Evolutionary conservation across 1,140 invertebrate species (phyloP), one percentile per base, ranked within the genome.

Genomic region (Manduca sexta): DNA sequence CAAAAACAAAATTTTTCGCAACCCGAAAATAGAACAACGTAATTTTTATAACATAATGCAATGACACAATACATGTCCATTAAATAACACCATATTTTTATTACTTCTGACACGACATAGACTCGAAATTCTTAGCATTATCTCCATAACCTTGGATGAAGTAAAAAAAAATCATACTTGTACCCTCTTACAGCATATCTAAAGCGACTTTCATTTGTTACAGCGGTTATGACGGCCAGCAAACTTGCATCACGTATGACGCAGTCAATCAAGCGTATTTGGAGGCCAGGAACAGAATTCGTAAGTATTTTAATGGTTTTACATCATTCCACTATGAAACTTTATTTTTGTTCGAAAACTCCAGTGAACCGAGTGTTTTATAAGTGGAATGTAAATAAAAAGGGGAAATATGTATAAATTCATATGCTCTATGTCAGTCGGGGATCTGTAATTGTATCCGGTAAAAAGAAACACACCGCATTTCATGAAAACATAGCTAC

Each of bases 201-300:
- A 35, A 35, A 11, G 11, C 33, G 13, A 35, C 33, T 4, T 18
- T 35, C 13, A 69, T 78, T 78, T 84, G 64, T 91, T 90, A 31
- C 84, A 93, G 92, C 45, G 87, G 89, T 35, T 89, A 91, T 46
- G 89, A 89, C 56, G 92, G 91, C 33, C 89, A 91, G 40, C 91
- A 93, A 53, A 93, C 93, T 15, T 97, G 95, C 79, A 96, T 97
- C 68, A 96, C 95, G 10, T 97, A 96, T 74, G 94, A 96, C 62
- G 95, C 95, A 26, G 90, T 97, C 42, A 96, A 97, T 86, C 91
- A 93, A 50, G 95, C 96, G 29, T 96, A 96, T 84, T 77, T 93
- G 43, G 92, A 96, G 72, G 95, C 95, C 11, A 90, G 94, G 60
- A 94, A 94, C 77, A 91, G 93, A 85, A 92, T 95, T 66, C 88